Evolutionary conservation across 2,797 vertebrate species (phyloP), one percentile per base, ranked within the genome.

Genomic region (Limosa lapponica): DNA sequence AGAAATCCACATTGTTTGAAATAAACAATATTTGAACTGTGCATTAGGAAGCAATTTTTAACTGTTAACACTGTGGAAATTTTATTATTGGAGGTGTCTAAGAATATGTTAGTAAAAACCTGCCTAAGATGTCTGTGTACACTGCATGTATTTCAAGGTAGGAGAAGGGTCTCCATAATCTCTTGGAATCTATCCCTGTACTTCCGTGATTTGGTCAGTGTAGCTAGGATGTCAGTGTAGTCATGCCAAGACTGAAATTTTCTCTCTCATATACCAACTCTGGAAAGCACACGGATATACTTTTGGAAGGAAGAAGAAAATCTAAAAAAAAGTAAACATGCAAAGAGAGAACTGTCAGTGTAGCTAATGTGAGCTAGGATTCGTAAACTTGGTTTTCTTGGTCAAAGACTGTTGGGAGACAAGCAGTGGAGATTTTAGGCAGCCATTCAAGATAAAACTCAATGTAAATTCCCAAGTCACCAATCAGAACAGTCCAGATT

Each of bases 311-410:
- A 65, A 57, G 24, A 69, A 77, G 5, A 28, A 66, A 77, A 87
- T 0, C 3, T 41, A 17, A 52, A 51, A 48, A n/a, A 0, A 3
- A 23, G 4, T 34, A 82, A 57, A 70, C 4, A 28, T 7, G 13
- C 5, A 62, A 87, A 93, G 72, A 91, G 48, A 84, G 13, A 89
- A 85, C 6, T n/a, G n/a, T n/a, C n/a, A n/a, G n/a, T n/a, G n/a
- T n/a, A 41, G 34, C 34, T 87, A 67, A 67, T 51, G 10, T 61
- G 28, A 86, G 37, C 16, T 28, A 69, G 15, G 25, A 69, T 70
- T 80, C 70, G 15, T 32, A 64, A 80, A 62, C 3, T 66, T 73
- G 22, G 23, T 92, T 89, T 86, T 90, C 48, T 69, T 91, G 32
- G 62, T 82, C 10, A 8, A 82, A 72, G 32, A 41, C 34, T 27